Percentiles rank a stretch among this genome's conserved stretches.
phyloP scores from a whole-genome alignment of 2,797 vertebrate genomes.

The Tapirus indicus region DNA sequence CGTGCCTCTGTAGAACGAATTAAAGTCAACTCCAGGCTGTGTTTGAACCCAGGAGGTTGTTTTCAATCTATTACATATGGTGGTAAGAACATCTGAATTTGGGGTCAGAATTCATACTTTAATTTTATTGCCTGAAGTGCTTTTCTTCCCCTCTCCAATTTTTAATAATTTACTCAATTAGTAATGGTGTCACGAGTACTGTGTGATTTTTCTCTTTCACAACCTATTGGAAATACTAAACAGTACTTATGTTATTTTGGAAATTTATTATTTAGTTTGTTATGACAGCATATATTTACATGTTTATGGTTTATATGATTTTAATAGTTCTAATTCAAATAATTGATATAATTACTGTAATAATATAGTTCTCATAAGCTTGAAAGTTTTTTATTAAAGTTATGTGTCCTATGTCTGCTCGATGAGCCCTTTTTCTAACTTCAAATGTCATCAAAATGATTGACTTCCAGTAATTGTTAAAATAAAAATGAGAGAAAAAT shows the following conservation, averaged over 20 bases:
- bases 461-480: constrained; percentile 24
- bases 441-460: not conserved
- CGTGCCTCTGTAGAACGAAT: not conserved
- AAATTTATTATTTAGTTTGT: not conserved
- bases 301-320: constrained; percentile 27
- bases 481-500: not conserved
- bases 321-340: constrained; percentile 18
- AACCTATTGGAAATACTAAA: not conserved
- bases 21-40: not conserved
- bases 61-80: not conserved
- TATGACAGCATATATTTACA: not conserved
- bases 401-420: not conserved
- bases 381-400: not conserved
- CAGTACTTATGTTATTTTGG: constrained; percentile 24
- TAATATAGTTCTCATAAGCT: not conserved
- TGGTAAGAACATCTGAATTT: not conserved
- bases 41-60: not conserved
- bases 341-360: not conserved
- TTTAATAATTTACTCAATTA: not conserved
- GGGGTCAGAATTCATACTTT: constrained; percentile 28
- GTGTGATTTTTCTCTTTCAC: not conserved
- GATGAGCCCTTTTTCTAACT: not conserved
- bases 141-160: not conserved
- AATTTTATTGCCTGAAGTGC: constrained; percentile 17
- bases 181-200: not conserved